Base-by-base conservation (phyloP, 2,888 invertebrate species). In the Dastarcus helophoroides region DNA sequence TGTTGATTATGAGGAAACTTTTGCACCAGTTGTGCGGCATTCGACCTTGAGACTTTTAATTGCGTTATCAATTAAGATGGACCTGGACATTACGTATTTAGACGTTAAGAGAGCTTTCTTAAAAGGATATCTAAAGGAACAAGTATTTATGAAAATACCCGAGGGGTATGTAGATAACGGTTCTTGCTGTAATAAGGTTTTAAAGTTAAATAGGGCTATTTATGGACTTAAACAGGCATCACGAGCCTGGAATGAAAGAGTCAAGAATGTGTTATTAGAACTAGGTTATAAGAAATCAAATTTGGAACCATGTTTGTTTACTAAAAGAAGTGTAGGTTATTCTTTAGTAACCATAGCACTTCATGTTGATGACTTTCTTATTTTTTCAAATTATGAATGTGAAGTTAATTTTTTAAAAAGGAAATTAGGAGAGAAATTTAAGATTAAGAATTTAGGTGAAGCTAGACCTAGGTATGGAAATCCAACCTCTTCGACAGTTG, bases 1-100 rank as follows among this genome's bases (percentile, higher is more conserved):
- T 11, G 28, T 43, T 7, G 37, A 42, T 26, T 40, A 37, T 33
- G 25, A 29, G 7, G 43, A 42, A 22, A 41, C 40, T 21, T 43
- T 40, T 37, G 32, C 43, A 9, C 43, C 37, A 10, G 40, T 41
- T 10, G 33, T 43, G 3, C 24, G 34, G 10, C 29, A 37, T 31
- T 32, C 32, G 19, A 37, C 35, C 6, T 16, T 41, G 7, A 24
- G 43, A 36, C 26, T 43, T 14, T 29, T 44, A 22, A 32, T 41
- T 21, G 42, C 39, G 14, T 8, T 19, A 24, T 16, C 39, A 22
- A 37, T 38, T 11, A 30, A 37, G 22, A 17, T 31, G n/a, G 12
- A 31, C 9, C 23, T 21, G 9, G 17, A 32, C 8, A 29, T 37
- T 9, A 15, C 3, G 2, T 36, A 36, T 32, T 7, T 35, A 3